These are phyloP conservation scores for Prochilodus magdalenae DNA, from an alignment of 2,113 vertebrate species.

Conservation along the genomic window DNA sequence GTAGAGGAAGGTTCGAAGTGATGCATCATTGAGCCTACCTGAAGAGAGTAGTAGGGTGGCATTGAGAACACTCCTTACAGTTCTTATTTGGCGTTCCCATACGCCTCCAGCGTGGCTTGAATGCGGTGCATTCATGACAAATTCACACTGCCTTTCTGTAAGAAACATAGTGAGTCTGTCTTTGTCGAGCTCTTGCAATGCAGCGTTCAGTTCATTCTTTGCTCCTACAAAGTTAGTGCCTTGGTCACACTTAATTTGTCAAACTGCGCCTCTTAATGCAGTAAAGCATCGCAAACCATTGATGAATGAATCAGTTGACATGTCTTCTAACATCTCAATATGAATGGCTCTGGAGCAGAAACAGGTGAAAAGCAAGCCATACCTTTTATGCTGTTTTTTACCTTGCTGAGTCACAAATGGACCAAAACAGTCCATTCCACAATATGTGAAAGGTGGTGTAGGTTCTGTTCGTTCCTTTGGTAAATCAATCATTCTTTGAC, in stretches of 20 bases:
- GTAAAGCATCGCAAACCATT: slow-evolving; percentile 16
- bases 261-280: slow-evolving; percentile 11
- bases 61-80: slow-evolving; percentile 37
- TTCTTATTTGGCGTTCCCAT: too few relatives aligned
- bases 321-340: slow-evolving; percentile 26
- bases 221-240: slow-evolving; percentile 36
- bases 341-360: not conserved
- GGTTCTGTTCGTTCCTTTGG: too few relatives aligned
- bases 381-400: slow-evolving; percentile 13
- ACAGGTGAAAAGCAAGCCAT: slow-evolving; percentile 20
- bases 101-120: too few relatives aligned
- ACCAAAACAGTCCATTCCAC: slow-evolving; percentile 5
- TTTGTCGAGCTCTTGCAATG: not conserved
- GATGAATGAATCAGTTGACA: slow-evolving; percentile 13
- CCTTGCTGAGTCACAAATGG: slow-evolving; percentile 16
- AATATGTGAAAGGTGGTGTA: not conserved
- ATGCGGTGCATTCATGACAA: slow-evolving; percentile 42
- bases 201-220: slow-evolving; percentile 27
- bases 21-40: slow-evolving; percentile 32
- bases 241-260: slow-evolving; percentile 22
- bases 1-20: not conserved
- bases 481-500: too few relatives aligned
- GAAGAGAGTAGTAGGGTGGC: not conserved
- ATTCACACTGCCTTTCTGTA: slow-evolving; percentile 46
- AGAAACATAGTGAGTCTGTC: not conserved